Evolutionary conservation across 2,888 invertebrate species (phyloP), one percentile per base, ranked within the genome.

Genomic region (Lepidocyrtoides sp.): DNA sequence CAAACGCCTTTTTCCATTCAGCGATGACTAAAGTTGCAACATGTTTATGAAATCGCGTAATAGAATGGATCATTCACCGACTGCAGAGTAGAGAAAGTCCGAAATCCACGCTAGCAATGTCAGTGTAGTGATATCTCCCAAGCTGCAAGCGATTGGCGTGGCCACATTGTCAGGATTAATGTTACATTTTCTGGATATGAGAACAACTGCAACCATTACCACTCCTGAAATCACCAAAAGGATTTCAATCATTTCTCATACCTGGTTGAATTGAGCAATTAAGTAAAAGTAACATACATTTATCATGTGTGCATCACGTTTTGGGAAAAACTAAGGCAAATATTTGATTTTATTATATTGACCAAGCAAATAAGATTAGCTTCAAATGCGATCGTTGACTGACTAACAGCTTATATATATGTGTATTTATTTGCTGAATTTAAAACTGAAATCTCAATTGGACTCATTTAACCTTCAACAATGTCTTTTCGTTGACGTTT

Each of bases 101-200:
- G 96, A 96, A 89, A 96, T 96, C 96, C 96, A 96, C 26, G 96
- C 96, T 54, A 96, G 95, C 4, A 91, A 85, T 0, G 96, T 96
- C 69, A 97, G 95, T 0, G 97, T 97, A 0, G 97, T 97, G 83
- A 98, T 96, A 95, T 98, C 97, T 14, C 97, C 97, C 82, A 97
- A 96, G 95, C 97, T 97, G 23, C 97, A 97, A 26, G 97, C 97
- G 89, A 98, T 97, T 7, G 97, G 97, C 1, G 97, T 96, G 96
- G 95, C 96, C 0, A 91, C 63, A 14, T 88, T 91, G 77, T 88
- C 91, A 75, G 98, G 98, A 95, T 98, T 98, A 93, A 98, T 97
- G 94, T 97, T 96, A 95, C 97, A 96, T 94, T 96, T 96, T 79
- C 97, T 96, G 0, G 97, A 97, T 91, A 97, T 95, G 29, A 97